These are phyloP conservation scores for Microtus pennsylvanicus DNA, from an alignment of 2,113 vertebrate genomes.

Conservation along the genomic window DNA sequence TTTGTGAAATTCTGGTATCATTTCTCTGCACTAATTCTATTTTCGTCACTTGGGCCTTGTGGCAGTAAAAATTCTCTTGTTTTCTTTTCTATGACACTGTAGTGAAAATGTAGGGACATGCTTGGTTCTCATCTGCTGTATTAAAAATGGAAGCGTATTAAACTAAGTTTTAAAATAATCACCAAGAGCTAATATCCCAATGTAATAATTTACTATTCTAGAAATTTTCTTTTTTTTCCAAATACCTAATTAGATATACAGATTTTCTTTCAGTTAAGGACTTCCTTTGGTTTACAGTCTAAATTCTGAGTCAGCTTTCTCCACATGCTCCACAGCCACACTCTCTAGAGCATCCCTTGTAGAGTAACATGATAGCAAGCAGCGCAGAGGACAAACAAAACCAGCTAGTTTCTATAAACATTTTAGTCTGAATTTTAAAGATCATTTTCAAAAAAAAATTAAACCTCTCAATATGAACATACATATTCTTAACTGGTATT, in stretches of 20 bases:
- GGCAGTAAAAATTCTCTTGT: neutral
- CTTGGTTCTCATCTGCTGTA: neutral
- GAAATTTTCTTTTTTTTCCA: neutral
- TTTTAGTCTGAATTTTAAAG: neutral
- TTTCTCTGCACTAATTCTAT: neutral
- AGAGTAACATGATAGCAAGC: neutral
- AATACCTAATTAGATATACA: neutral
- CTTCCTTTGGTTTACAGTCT: neutral
- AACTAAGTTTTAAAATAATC: constrained; percentile 24
- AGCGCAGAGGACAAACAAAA: neutral
- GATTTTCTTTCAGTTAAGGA: neutral
- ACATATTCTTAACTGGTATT: neutral
- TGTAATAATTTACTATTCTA: neutral
- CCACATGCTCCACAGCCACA: neutral
- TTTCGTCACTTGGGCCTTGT: neutral
- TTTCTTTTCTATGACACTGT: neutral
- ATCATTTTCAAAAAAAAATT: neutral
- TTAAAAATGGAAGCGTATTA: neutral
- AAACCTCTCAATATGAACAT: neutral
- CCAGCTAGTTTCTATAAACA: neutral
- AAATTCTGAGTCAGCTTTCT: neutral
- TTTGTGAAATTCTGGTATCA: neutral
- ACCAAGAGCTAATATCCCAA: neutral
- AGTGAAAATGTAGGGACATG: neutral
- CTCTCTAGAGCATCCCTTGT: neutral